Percentiles rank a stretch among this genome's conserved stretches.
Conservation (phyloP, 1,140 invertebrate genomes). For the Sogatella furcifera region DNA sequence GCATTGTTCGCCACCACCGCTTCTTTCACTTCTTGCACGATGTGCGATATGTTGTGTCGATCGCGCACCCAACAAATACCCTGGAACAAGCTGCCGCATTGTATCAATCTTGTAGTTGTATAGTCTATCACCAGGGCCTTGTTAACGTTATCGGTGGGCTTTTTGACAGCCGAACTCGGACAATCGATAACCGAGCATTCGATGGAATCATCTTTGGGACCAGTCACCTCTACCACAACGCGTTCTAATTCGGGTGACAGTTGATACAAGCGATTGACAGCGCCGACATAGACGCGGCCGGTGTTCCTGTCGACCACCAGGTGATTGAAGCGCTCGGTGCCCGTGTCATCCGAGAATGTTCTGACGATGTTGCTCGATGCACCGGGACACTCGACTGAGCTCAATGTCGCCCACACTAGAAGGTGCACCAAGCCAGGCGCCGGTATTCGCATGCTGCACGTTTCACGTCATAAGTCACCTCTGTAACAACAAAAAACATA, state of each 20-base stretch:
- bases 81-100: constrained; percentile 84
- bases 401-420: constrained; percentile 10
- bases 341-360: constrained; percentile 45
- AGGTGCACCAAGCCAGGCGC: constrained; percentile 8
- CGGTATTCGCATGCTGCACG: constrained; percentile 14
- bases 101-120: constrained; percentile 76
- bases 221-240: constrained; percentile 68
- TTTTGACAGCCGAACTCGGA: constrained; percentile 53
- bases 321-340: constrained; percentile 62
- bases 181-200: constrained; percentile 82
- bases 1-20: constrained; percentile 92
- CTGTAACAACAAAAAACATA: constrained; percentile 5
- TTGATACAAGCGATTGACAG: constrained; percentile 87
- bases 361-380: constrained; percentile 42
- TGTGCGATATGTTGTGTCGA: constrained; percentile 78
- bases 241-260: constrained; percentile 75
- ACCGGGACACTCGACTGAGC: constrained; percentile 1
- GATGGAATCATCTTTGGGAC: constrained; percentile 79
- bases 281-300: constrained; percentile 84
- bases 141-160: constrained; percentile 82
- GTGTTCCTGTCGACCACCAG: constrained; percentile 86
- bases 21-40: constrained; percentile 63
- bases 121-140: constrained; percentile 94
- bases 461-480: constrained; percentile 13
- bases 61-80: constrained; percentile 83